Evolutionary conservation across 2,797 vertebrate genomes (phyloP).

Genomic region (Miichthys miiuy): DNA sequence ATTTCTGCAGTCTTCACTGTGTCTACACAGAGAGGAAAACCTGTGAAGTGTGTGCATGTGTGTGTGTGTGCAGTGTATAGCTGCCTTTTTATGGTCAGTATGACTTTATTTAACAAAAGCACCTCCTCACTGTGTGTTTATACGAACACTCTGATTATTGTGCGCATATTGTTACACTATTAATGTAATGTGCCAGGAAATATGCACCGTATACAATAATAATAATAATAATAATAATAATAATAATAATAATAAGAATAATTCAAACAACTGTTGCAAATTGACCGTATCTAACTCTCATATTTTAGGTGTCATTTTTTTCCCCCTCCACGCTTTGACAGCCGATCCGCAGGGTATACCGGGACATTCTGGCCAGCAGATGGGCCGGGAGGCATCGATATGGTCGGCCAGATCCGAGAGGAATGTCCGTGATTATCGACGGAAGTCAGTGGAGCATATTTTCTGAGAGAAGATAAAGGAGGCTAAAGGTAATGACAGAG

Average conservation of each 20-base stretch:
- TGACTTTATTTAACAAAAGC: conserved; percentile 27
- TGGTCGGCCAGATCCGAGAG: conserved; percentile 81
- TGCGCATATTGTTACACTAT: background rate
- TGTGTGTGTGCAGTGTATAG: conserved; percentile 24
- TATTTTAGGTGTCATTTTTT: conserved; percentile 3
- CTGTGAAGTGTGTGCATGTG: conserved; percentile 49
- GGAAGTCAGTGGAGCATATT: conserved; percentile 86
- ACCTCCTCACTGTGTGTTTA: background rate
- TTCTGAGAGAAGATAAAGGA: conserved; percentile 79
- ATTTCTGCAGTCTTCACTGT: conserved; percentile 61
- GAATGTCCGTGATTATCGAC: conserved; percentile 86
- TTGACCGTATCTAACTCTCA: background rate
- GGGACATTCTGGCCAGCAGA: conserved; percentile 83
- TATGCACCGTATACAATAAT: background rate
- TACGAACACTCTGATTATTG: background rate
- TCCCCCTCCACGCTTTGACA: conserved; percentile 22
- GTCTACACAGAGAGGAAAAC: conserved; percentile 45
- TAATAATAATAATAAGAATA: background rate
- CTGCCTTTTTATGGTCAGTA: conserved; percentile 26
- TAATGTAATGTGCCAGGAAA: no score
- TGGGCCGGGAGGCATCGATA: conserved; percentile 84
- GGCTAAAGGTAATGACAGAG: conserved; percentile 85
- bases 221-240: background rate
- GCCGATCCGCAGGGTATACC: conserved; percentile 78
- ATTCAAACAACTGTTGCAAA: conserved; percentile 16